phyloP scores from a whole-genome alignment of 2,888 invertebrate species.

The Drosophila borborema region DNA sequence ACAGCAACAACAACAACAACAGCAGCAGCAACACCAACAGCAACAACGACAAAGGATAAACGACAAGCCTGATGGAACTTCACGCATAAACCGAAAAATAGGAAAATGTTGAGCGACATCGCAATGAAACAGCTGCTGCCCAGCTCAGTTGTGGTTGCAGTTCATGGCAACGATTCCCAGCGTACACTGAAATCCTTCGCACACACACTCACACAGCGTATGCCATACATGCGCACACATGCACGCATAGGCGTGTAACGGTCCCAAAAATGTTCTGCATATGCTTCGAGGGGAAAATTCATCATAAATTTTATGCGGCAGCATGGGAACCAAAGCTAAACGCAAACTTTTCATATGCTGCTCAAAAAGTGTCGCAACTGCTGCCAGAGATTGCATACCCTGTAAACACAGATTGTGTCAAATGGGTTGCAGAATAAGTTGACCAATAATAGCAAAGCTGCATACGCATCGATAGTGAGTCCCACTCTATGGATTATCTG shows the following conservation, averaged over 20 bases:
- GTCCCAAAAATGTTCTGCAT: slow-evolving; percentile 81
- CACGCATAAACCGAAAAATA: slow-evolving; percentile 67
- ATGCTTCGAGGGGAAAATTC: slow-evolving; percentile 78
- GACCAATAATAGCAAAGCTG: not conserved
- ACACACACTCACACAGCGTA: slow-evolving; percentile 7
- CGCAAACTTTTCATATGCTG: slow-evolving; percentile 74
- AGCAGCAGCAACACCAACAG: not conserved
- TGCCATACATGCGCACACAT: slow-evolving; percentile 28
- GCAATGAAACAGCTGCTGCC: slow-evolving; percentile 71
- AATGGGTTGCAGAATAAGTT: no score
- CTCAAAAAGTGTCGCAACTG: slow-evolving; percentile 63
- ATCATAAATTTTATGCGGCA: slow-evolving; percentile 80
- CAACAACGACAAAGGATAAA: slow-evolving; percentile 43
- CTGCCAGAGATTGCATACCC: slow-evolving; percentile 41
- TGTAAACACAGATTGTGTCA: not conserved
- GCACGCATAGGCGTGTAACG: slow-evolving; percentile 69
- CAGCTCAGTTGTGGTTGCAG: slow-evolving; percentile 71
- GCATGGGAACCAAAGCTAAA: slow-evolving; percentile 61
- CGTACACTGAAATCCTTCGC: slow-evolving; percentile 21
- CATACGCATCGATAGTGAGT: not conserved
- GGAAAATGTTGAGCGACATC: slow-evolving; percentile 62
- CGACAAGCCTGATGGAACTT: slow-evolving; percentile 63
- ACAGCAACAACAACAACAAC: slow-evolving; percentile 20
- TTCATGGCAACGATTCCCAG: slow-evolving; percentile 49
- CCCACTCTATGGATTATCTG: no score